A percentile compares a stretch with the other conserved stretches of the same genome.
These are phyloP conservation scores for Patella pellucida DNA, from an alignment of 2,888 invertebrate genomes.

Conservation along the genomic window DNA sequence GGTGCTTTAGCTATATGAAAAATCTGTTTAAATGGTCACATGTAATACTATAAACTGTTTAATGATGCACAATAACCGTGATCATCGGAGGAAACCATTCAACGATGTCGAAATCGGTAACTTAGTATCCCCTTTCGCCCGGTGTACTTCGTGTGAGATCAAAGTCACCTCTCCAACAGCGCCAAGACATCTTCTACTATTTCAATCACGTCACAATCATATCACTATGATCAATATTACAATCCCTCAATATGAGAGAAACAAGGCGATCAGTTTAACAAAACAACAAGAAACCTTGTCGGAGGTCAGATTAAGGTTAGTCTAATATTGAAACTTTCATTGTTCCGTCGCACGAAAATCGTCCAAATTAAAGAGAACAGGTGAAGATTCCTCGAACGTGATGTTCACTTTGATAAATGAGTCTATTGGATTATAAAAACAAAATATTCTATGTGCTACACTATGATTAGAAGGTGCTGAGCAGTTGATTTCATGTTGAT, in stretches of 20 bases:
- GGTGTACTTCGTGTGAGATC: background rate
- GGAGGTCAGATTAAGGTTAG: background rate
- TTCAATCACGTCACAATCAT: too few relatives aligned
- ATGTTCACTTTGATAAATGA: constrained; percentile 3
- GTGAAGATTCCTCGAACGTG: background rate
- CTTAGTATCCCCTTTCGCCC: too few relatives aligned
- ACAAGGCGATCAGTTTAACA: background rate
- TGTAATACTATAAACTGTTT: background rate
- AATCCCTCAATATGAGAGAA: background rate
- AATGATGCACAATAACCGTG: background rate
- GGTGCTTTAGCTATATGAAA: background rate
- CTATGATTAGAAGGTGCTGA: background rate
- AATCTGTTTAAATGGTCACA: background rate
- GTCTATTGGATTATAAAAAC: background rate
- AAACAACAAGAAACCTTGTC: background rate
- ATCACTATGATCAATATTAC: background rate
- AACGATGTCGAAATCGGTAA: too few relatives aligned
- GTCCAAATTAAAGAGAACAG: background rate
- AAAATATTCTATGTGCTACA: background rate
- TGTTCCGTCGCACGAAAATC: background rate
- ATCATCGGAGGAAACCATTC: too few relatives aligned
- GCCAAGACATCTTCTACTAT: too few relatives aligned
- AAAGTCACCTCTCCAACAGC: background rate
- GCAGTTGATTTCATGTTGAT: background rate
- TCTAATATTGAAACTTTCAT: background rate